These are phyloP conservation scores for Enteromius unitaeniatus DNA, from an alignment of 2,797 vertebrate genomes.

Conservation along the genomic window DNA sequence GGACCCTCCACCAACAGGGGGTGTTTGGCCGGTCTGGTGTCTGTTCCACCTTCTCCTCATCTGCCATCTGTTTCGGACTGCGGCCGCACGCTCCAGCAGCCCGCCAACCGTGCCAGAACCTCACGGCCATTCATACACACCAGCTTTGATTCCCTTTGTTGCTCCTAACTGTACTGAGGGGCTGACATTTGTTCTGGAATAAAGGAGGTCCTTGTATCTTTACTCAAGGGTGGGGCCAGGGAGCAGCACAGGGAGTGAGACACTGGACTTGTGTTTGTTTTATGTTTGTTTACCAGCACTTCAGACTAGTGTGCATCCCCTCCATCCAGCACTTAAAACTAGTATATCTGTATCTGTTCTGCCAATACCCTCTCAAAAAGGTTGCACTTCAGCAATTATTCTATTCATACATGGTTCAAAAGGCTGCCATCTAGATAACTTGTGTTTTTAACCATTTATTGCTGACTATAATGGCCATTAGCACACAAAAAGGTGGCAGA, in stretches of 20 bases:
- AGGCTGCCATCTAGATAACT: constrained; percentile 56
- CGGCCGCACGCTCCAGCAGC: constrained; percentile 69
- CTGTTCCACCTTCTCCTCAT: constrained; percentile 62
- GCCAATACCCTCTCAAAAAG: constrained; percentile 53
- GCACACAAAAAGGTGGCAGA: constrained; percentile 48
- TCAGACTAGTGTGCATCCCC: constrained; percentile 55
- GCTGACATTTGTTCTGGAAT: constrained; percentile 68
- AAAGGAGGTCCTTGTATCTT: constrained; percentile 69
- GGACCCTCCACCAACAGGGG: constrained; percentile 48
- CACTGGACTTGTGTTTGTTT: constrained; percentile 58
- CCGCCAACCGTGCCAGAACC: constrained; percentile 73
- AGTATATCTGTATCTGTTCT: constrained; percentile 59
- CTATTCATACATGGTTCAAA: constrained; percentile 50
- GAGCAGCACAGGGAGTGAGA: constrained; percentile 45
- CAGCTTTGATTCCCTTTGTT: constrained; percentile 69
- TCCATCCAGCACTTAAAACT: constrained; percentile 53
- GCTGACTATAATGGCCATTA: constrained; percentile 58
- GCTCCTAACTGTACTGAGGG: constrained; percentile 66
- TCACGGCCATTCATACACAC: constrained; percentile 65
- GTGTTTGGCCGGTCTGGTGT: constrained; percentile 66
- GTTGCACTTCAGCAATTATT: constrained; percentile 59
- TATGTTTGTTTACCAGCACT: constrained; percentile 57
- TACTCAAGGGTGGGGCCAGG: constrained; percentile 61
- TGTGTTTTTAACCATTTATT: constrained; percentile 50
- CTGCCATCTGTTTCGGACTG: constrained; percentile 74